phyloP scores from a whole-genome alignment of 2,113 vertebrate genomes.

The Centrocercus urophasianus region DNA sequence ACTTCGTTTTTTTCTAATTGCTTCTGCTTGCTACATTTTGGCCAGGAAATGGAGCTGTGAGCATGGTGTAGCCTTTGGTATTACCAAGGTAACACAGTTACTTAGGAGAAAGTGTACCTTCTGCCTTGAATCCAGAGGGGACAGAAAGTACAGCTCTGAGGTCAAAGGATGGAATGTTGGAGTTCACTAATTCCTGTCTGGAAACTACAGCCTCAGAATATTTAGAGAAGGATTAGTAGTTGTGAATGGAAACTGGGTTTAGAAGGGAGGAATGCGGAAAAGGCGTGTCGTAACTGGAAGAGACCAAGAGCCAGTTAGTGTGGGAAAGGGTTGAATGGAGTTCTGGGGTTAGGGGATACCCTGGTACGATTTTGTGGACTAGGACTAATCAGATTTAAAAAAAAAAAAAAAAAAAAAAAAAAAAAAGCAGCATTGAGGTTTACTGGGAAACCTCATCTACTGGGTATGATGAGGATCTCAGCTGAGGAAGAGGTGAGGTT shows the following conservation, averaged over 20 bases:
- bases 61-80: not conserved
- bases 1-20: not conserved
- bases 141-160: not conserved
- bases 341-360: not conserved
- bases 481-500: not conserved
- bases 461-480: not conserved
- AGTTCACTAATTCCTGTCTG: not conserved
- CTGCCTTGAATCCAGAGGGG: not conserved
- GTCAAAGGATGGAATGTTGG: not conserved
- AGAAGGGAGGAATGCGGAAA: not conserved
- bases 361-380: not conserved
- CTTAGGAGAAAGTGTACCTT: not conserved
- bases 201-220: not conserved
- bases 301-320: not conserved
- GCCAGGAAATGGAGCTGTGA: not conserved
- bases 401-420: not conserved
- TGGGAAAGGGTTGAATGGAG: not conserved
- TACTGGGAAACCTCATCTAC: not conserved
- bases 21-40: not conserved
- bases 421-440: not conserved
- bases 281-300: not conserved
- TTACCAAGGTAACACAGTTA: not conserved
- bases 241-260: not conserved
- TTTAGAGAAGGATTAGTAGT: not conserved
- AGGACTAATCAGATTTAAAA: not conserved